Evolutionary conservation across 2,888 invertebrate genomes (phyloP).

Genomic region (Cryptophagus acutangulus): DNA sequence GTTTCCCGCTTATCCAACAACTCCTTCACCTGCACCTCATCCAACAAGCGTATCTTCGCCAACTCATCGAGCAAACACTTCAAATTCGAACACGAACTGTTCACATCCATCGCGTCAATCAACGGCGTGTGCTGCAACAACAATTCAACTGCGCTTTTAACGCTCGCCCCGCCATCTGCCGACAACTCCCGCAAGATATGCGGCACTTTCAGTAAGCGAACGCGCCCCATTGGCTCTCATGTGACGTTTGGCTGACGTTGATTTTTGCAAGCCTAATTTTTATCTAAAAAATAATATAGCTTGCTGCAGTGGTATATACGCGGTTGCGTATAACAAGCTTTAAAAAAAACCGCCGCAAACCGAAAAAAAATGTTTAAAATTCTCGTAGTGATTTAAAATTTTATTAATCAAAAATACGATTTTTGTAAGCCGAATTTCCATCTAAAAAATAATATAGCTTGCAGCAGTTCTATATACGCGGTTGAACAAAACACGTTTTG

Average conservation of each 20-base stretch:
- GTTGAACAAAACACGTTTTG: no score
- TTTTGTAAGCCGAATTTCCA: no score
- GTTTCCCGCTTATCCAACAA: constrained; percentile 58
- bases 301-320: no score
- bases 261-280: no score
- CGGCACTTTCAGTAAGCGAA: constrained; percentile 91
- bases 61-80: constrained; percentile 79
- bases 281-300: no score
- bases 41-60: constrained; percentile 71
- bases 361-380: no score
- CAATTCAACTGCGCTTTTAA: constrained; percentile 78
- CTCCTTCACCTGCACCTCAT: constrained; percentile 70
- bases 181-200: constrained; percentile 58
- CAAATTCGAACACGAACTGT: constrained; percentile 82
- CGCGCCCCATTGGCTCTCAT: constrained; percentile 90
- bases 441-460: no score
- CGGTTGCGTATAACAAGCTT: no score
- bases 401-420: no score
- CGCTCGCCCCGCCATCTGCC: constrained; percentile 38
- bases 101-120: constrained; percentile 83
- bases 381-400: no score
- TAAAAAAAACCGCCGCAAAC: no score
- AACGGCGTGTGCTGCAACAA: constrained; percentile 80
- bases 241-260: constrained; percentile 76
- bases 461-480: no score